Evolutionary conservation across 2,888 invertebrate species (phyloP), one percentile per base, ranked within the genome.

Genomic region (Cataglyphis albicans): DNA sequence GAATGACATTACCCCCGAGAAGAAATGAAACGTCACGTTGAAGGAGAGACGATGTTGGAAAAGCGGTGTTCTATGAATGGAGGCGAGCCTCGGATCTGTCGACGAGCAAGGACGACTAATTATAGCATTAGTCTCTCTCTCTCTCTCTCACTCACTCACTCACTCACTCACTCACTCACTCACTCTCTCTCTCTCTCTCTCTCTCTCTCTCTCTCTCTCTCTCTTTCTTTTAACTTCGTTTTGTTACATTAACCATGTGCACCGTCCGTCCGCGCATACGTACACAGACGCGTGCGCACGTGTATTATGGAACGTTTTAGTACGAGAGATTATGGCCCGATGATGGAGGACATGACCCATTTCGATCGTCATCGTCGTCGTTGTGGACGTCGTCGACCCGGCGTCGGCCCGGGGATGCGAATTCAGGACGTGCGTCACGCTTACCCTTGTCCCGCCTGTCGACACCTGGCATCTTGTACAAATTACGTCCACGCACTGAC

Each of bases 101-200:
- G 91, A 86, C 91, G 48, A 90, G 92, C 94, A 94, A 93, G 93
- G 94, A 93, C 94, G 91, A 92, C 93, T 94, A 94, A 94, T 94
- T 94, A 93, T 94, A 94, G 92, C 90, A 73, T 84, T 89, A 87
- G 89, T 88, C 86, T 90, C 87, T 90, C 61, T 32, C 21, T 15
- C 29, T 59, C 15, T 25, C 59, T 59, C 21, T 21, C n/a, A n/a
- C 21, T 21, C 21, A 0, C 21, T 21, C 21, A 21, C 21, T 0
- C 21, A 21, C 21, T 0, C 21, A 21, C 21, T 0, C 21, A 21
- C 21, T 0, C 21, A 21, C 21, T 21, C 21, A 21, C 0, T 21
- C 21, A 21, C 57, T 57, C 52, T 55, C 52, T 52, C n/a, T 52
- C 32, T 32, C 32, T 32, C 21, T 88, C 86, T 90, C 87, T 90